Evolutionary conservation across 2,888 invertebrate genomes (phyloP).

Genomic region (Leptothorax acervorum): DNA sequence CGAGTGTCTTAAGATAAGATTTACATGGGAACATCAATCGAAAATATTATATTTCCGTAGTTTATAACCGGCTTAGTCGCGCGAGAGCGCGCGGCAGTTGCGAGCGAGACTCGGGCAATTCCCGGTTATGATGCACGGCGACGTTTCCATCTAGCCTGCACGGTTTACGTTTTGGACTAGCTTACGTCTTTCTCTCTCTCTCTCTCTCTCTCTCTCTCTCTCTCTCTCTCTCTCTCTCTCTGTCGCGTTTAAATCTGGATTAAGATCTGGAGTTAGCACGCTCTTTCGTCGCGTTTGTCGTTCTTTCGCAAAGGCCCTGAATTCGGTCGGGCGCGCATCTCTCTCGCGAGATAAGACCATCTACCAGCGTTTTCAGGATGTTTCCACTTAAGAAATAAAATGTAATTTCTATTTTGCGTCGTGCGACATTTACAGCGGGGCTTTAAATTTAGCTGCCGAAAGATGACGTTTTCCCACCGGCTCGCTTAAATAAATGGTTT

Average conservation of each 20-base stretch:
- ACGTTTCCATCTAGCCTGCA: slow-evolving; percentile 35
- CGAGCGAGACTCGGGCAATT: slow-evolving; percentile 37
- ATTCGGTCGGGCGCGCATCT: not conserved
- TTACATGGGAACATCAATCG: slow-evolving; percentile 47
- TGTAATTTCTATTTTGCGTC: not conserved
- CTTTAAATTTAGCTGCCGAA: not conserved
- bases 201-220: no score
- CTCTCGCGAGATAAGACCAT: not conserved
- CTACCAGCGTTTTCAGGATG: not conserved
- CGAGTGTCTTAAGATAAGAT: slow-evolving; percentile 43
- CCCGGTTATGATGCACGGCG: slow-evolving; percentile 37
- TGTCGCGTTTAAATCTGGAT: slow-evolving; percentile 47
- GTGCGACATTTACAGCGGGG: not conserved
- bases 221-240: not conserved
- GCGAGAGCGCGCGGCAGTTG: slow-evolving; percentile 14
- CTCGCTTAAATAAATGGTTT: slow-evolving; percentile 14
- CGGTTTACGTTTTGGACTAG: slow-evolving; percentile 43
- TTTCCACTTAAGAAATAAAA: not conserved
- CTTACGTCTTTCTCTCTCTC: not conserved
- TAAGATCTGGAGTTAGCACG: slow-evolving; percentile 36
- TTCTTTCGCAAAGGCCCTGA: not conserved
- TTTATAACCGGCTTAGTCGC: slow-evolving; percentile 51
- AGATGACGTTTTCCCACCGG: not conserved
- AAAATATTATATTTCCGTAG: slow-evolving; percentile 50
- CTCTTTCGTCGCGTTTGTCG: slow-evolving; percentile 23